Evolutionary conservation across 2,888 invertebrate species (phyloP), one percentile per base, ranked within the genome.

Genomic region (Phengaris alcon): DNA sequence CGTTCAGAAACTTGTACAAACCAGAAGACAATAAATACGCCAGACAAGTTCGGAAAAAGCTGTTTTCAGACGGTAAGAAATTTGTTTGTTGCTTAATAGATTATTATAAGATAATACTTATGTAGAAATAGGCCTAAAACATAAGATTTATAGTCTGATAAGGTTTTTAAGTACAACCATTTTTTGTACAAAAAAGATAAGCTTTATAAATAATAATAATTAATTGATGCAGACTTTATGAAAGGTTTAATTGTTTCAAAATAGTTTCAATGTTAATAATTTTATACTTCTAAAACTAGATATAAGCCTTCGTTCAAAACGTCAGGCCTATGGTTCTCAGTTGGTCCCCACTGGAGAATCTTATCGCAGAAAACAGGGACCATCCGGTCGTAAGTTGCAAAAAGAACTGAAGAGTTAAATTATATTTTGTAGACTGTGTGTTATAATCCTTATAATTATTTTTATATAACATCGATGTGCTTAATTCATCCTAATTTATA

Each of bases 21-120:
- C 94, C 95, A 68, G 95, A 96, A 83, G 94, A 95, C 79, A 90
- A 94, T 80, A 93, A 94, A 82, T 93, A 94, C 79, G 94, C 94
- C 82, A 94, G 93, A 86, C 93, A 87, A 90, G 88, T 87, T 81
- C 93, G 85, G 87, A 93, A 82, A 89, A 94, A 85, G 83, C 89
- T 94, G 80, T 97, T 97, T 86, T 94, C 95, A 84, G 97, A 97
- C 94, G 97, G 97, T 97, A 94, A 91, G 92, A 86, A 22, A 51
- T 10, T 52, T 15, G 13, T 55, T 48, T 35, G 7, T 55, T 54
- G 69, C 52, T 55, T 75, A 22, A 35, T 51, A 22, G 54, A 15
- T 13, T 44, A 12, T 44, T 44, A 12, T 68, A 68, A 10, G 35
- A 68, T 22, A 48, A 48, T 48, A 48, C 48, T 7, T 7, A 70